phyloP scores from a whole-genome alignment of 2,888 invertebrate genomes.

The Sesia apiformis region DNA sequence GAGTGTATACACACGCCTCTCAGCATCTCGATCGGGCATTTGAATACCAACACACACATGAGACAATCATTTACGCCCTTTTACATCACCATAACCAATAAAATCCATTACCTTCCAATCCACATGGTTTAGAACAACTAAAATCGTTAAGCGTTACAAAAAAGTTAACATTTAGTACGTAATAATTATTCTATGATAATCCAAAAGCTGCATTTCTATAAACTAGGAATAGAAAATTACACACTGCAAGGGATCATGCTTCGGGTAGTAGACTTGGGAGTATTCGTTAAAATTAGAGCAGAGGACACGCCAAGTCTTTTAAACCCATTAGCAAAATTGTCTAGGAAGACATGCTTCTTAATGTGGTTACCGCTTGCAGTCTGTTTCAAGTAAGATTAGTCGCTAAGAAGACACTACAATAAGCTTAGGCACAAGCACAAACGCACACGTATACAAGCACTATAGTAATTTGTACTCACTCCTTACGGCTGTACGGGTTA shows the following conservation, averaged over 20 bases:
- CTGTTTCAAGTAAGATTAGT: conserved; percentile 46
- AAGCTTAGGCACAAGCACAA: conserved; percentile 73
- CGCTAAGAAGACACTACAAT: conserved; percentile 64
- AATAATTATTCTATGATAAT: conserved; percentile 37
- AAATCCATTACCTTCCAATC: conserved; percentile 73
- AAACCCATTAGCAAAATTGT: conserved; percentile 24
- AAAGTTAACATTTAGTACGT: conserved; percentile 67
- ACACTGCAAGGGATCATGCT: conserved; percentile 70
- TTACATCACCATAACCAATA: conserved; percentile 70
- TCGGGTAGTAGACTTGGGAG: conserved; percentile 47
- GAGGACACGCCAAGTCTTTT: conserved; percentile 49
- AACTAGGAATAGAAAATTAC: conserved; percentile 42
- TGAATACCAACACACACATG: conserved; percentile 82
- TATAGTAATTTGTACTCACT: conserved; percentile 80
- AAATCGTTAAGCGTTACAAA: conserved; percentile 69
- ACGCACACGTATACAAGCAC: conserved; percentile 71
- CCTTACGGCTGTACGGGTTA: conserved; percentile 79
- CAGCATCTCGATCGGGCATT: conserved; percentile 78
- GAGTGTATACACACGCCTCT: conserved; percentile 47
- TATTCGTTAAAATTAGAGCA: conserved; percentile 23
- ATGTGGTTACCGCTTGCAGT: conserved; percentile 63
- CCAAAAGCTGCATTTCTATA: conserved; percentile 61
- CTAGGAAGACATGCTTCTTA: conserved; percentile 46
- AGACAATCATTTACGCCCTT: conserved; percentile 62
- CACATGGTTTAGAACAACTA: conserved; percentile 70